Evolutionary conservation across 92 coral and sea anemone genomes (phyloP), one percentile per base, ranked within the genome.

Genomic region (Actinostola sp.): DNA sequence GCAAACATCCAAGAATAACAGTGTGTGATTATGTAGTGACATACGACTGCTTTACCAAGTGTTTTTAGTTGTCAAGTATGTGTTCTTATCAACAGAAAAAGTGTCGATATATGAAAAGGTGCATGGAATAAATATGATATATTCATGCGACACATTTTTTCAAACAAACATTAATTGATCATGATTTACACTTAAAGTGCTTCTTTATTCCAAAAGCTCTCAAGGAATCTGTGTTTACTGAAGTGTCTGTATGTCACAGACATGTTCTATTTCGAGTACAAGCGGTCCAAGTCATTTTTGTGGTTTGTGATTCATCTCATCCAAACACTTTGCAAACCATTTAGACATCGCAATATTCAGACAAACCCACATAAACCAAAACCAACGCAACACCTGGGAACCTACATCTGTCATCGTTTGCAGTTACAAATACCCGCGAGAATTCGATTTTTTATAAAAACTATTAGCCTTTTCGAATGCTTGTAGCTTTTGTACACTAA

Each of bases 171-270:
- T 39, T 48, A 48, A n/a, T n/a, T n/a, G n/a, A n/a, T n/a, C n/a
- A n/a, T n/a, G n/a, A n/a, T n/a, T n/a, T n/a, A n/a, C n/a, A n/a
- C n/a, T n/a, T n/a, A n/a, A n/a, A n/a, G n/a, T n/a, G n/a, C n/a
- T n/a, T n/a, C n/a, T n/a, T n/a, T n/a, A n/a, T n/a, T n/a, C 54
- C 54, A 53, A 53, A 53, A 53, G 59, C 59, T 25, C 59, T 53
- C 21, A 28, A 53, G 21, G 2, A 19, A 7, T 6, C n/a, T 16
- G 17, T n/a, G 2, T 7, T 16, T 13, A 25, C 25, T 16, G 25
- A 25, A 8, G 24, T 6, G 26, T 20, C 21, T 2, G 30, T 2
- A 7, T 48, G 13, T 20, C 4, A 53, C 1, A 25, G 21, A 53
- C 2, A 53, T 53, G 11, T 53, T 19, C 2, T 53, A 23, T 53